A percentile compares a stretch with the other conserved stretches of the same genome.
Conservation (phyloP, 2,113 vertebrate species). For the Centropristis striata region DNA sequence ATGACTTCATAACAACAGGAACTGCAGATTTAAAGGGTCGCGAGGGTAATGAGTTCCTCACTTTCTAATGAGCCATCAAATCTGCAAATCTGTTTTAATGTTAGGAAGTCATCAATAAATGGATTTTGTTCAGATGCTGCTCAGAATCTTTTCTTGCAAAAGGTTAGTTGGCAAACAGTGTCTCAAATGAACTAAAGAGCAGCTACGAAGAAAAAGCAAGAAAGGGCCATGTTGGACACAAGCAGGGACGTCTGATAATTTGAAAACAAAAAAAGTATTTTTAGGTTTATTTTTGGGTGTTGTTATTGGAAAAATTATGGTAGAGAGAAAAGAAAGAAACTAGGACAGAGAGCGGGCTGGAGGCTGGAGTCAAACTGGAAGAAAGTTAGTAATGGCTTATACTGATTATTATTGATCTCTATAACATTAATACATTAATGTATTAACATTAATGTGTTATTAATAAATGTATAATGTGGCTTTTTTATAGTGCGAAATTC, state of each 20-base stretch:
- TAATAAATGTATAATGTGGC: neutral
- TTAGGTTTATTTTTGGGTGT: neutral
- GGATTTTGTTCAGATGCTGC: constrained; percentile 6
- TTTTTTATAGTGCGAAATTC: neutral
- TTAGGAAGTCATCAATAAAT: neutral
- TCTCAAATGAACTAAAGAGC: neutral
- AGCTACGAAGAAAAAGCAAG: neutral
- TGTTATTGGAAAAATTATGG: no score
- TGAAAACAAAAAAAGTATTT: neutral
- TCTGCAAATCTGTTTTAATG: neutral
- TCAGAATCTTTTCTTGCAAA: neutral
- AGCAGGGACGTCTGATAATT: neutral
- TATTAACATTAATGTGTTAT: no score
- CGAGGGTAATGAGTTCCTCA: constrained; percentile 5
- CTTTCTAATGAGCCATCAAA: constrained; percentile 15
- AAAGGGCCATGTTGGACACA: neutral
- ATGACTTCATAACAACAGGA: constrained; percentile 9
- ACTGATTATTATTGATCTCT: neutral
- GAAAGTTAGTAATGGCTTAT: neutral
- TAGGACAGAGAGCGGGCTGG: neutral
- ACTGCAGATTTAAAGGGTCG: neutral
- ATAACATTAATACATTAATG: neutral
- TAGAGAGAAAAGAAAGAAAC: neutral
- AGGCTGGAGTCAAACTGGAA: no score
- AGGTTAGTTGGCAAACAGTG: neutral